Percentiles rank a stretch among this genome's conserved stretches.
Evolutionary conservation across 2,888 invertebrate genomes (phyloP).

Genomic region (Neoascia interrupta): DNA sequence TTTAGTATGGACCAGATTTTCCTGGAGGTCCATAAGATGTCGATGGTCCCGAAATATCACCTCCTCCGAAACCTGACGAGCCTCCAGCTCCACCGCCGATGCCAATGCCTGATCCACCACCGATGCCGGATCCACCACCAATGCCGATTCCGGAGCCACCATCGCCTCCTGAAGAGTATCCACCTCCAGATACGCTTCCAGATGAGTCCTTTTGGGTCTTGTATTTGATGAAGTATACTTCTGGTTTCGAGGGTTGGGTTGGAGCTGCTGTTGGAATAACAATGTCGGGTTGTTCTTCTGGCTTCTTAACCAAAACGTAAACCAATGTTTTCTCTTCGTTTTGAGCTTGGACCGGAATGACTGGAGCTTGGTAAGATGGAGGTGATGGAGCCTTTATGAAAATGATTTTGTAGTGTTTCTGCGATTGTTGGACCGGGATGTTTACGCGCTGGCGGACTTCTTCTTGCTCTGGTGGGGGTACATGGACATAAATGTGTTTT

Average conservation of each 20-base stretch:
- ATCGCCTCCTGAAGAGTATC: constrained; percentile 72
- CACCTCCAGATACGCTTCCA: constrained; percentile 73
- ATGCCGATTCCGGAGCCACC: constrained; percentile 71
- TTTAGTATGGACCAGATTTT: constrained; percentile 85
- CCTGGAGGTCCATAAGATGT: constrained; percentile 86
- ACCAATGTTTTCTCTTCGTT: constrained; percentile 94
- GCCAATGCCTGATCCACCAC: constrained; percentile 69
- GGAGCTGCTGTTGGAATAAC: constrained; percentile 88
- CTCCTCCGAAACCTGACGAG: constrained; percentile 72
- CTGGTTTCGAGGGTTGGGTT: constrained; percentile 92
- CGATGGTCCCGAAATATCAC: constrained; percentile 76
- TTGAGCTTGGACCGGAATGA: constrained; percentile 89
- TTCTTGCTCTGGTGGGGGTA: constrained; percentile 92
- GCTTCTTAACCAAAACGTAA: constrained; percentile 93
- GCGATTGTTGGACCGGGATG: constrained; percentile 86
- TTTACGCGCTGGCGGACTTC: constrained; percentile 83
- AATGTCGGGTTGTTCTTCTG: constrained; percentile 91
- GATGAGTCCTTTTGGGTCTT: constrained; percentile 80
- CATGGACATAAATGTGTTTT: constrained; percentile 94
- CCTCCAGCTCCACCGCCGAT: constrained; percentile 77
- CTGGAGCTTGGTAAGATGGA: constrained; percentile 89
- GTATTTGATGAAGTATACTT: constrained; percentile 89
- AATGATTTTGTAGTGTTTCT: constrained; percentile 95
- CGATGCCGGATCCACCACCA: constrained; percentile 70
- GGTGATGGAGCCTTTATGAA: constrained; percentile 95